Evolutionary conservation across 2,797 vertebrate genomes (phyloP).

Genomic region (Rallus crepitans): DNA sequence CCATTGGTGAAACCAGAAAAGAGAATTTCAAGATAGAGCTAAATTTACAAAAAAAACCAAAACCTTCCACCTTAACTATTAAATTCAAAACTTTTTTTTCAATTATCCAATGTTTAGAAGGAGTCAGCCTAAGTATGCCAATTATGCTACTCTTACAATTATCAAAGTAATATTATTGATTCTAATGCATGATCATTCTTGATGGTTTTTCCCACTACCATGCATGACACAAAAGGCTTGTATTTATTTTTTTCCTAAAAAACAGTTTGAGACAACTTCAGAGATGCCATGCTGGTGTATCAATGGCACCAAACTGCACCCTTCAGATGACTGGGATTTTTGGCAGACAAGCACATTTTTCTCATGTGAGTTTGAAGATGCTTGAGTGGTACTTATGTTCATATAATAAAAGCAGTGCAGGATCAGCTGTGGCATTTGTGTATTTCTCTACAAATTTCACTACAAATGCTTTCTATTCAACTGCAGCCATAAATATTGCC

Average conservation of each 20-base stretch:
- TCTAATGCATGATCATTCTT: rapidly evolving
- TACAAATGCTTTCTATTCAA: not conserved
- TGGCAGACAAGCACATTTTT: not conserved
- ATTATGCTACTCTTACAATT: not conserved
- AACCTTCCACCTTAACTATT: not conserved
- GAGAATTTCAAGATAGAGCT: not conserved
- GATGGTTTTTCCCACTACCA: rapidly evolving
- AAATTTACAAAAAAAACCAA: too few relatives aligned
- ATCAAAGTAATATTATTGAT: not conserved
- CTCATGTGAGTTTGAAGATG: not conserved
- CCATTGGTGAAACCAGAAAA: not conserved
- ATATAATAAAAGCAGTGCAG: not conserved
- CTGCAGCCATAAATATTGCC: not conserved
- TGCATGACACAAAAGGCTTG: not conserved
- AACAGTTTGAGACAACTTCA: not conserved
- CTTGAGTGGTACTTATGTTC: not conserved
- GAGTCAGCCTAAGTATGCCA: not conserved
- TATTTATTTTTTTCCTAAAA: not conserved
- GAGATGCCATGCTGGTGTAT: rapidly evolving
- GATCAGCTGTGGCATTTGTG: not conserved
- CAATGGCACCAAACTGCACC: not conserved
- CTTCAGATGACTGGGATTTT: not conserved
- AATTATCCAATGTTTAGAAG: not conserved
- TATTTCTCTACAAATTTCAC: not conserved
- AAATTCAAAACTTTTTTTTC: not conserved